phyloP scores from a whole-genome alignment of 2,797 vertebrate species.

The Platalea minor region DNA sequence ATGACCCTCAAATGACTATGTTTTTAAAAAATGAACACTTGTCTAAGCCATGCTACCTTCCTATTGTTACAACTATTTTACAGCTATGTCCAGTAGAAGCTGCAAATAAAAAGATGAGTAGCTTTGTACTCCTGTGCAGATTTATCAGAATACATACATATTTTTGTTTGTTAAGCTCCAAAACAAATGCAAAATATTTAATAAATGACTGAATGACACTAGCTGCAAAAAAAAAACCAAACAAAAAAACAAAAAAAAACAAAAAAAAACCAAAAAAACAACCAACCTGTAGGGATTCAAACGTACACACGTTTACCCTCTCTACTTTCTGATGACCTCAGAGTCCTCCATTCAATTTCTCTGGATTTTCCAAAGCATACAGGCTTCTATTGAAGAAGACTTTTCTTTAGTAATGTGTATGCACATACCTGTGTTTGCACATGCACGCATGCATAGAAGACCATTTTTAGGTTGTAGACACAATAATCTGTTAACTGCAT shows the following conservation, averaged over 20 bases:
- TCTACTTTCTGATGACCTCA: not conserved
- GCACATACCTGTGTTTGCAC: not conserved
- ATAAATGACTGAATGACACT: not conserved
- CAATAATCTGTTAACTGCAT: not conserved
- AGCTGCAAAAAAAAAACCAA: not conserved
- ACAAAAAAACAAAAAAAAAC: not conserved
- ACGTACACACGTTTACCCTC: fast-evolving
- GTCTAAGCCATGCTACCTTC: not conserved
- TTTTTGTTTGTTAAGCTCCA: not conserved
- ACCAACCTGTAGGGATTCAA: not conserved
- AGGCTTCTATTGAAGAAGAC: not conserved
- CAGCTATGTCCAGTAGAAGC: not conserved
- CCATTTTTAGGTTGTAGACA: not conserved
- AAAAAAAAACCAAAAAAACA: too few relatives aligned
- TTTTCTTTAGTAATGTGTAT: not conserved
- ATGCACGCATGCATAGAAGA: not conserved
- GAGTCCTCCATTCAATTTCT: not conserved
- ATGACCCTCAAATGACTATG: not conserved
- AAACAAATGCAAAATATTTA: not conserved
- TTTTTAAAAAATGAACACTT: not conserved
- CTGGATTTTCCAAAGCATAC: not conserved
- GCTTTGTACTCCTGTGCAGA: not conserved
- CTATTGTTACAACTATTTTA: not conserved
- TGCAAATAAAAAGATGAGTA: not conserved
- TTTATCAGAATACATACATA: not conserved